phyloP scores from a whole-genome alignment of 1,140 invertebrate species.

The Bombyx mandarina region DNA sequence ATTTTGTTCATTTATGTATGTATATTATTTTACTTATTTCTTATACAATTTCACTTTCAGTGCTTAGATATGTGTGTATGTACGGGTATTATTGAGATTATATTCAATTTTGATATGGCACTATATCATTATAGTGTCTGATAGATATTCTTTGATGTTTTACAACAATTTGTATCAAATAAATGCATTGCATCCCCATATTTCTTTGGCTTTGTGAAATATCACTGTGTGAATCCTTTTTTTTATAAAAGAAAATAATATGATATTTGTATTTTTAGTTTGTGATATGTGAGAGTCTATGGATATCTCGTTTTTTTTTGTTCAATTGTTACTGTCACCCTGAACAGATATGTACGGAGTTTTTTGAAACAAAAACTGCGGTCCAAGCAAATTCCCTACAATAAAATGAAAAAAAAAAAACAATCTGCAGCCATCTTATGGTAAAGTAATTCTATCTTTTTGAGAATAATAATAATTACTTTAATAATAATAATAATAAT shows the following conservation, averaged over 20 bases:
- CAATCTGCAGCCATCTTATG: conserved; percentile 68
- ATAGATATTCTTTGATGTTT: conserved; percentile 22
- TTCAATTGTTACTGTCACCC: conserved; percentile 33
- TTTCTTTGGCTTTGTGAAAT: conserved; percentile 66
- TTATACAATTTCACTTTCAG: conserved; percentile 29
- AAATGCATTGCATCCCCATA: conserved; percentile 51
- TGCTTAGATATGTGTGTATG: conserved; percentile 37
- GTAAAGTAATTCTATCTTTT: conserved; percentile 55
- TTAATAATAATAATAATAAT: conserved; percentile 65
- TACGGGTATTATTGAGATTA: conserved; percentile 6
- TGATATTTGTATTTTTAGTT: conserved; percentile 23
- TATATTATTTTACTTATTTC: too few relatives aligned
- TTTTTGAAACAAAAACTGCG: conserved; percentile 33
- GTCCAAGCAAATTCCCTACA: conserved; percentile 59
- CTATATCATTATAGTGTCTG: conserved; percentile 32
- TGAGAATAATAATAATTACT: conserved; percentile 54
- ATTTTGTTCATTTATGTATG: background rate
- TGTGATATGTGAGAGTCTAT: conserved; percentile 54
- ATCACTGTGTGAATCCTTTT: conserved; percentile 59
- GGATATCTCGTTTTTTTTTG: background rate
- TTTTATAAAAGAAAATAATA: conserved; percentile 25
- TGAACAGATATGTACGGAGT: conserved; percentile 55
- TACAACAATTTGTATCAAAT: conserved; percentile 35
- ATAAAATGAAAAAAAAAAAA: conserved; percentile 28
- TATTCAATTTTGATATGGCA: conserved; percentile 38